Conservation (phyloP, 2,888 invertebrate species). For the Petrophora chlorosata region DNA sequence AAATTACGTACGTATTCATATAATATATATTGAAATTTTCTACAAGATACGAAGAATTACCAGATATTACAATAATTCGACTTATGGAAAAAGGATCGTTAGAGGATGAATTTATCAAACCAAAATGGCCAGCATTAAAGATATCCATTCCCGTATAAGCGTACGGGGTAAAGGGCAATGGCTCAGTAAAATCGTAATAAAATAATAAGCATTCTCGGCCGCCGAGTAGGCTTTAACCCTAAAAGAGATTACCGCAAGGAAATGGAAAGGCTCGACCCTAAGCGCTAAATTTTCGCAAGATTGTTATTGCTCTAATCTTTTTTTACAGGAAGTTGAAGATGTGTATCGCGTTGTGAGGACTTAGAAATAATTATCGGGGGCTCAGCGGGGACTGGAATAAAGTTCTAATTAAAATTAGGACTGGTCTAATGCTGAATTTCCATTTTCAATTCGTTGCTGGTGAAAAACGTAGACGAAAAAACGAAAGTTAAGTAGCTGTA, state of each 20-base stretch:
- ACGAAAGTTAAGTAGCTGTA: too few relatives aligned
- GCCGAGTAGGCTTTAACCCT: slow-evolving; percentile 48
- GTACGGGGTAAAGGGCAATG: slow-evolving; percentile 30
- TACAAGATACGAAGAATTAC: slow-evolving; percentile 1
- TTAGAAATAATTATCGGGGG: slow-evolving; percentile 24
- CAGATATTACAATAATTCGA: slow-evolving; percentile 10
- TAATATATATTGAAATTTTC: neutral
- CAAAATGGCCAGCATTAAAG: slow-evolving; percentile 20
- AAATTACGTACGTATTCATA: too few relatives aligned
- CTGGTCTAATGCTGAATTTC: too few relatives aligned
- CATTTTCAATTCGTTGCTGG: too few relatives aligned
- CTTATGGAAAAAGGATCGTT: slow-evolving; percentile 14
- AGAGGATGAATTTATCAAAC: slow-evolving; percentile 24
- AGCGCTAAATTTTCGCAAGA: slow-evolving; percentile 40
- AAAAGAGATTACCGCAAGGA: slow-evolving; percentile 51
- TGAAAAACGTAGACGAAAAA: too few relatives aligned
- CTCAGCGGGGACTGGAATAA: neutral
- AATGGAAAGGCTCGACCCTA: slow-evolving; percentile 44
- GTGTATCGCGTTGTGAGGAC: slow-evolving; percentile 24
- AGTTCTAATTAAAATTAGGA: too few relatives aligned
- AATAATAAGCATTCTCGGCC: slow-evolving; percentile 40
- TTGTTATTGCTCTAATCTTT: slow-evolving; percentile 37
- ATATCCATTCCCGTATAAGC: slow-evolving; percentile 28
- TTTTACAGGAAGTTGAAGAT: slow-evolving; percentile 32
- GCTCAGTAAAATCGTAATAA: slow-evolving; percentile 41